A percentile compares a stretch with the other conserved stretches of the same genome.
phyloP scores from a whole-genome alignment of 1,140 invertebrate genomes.

The Nymphalis io region DNA sequence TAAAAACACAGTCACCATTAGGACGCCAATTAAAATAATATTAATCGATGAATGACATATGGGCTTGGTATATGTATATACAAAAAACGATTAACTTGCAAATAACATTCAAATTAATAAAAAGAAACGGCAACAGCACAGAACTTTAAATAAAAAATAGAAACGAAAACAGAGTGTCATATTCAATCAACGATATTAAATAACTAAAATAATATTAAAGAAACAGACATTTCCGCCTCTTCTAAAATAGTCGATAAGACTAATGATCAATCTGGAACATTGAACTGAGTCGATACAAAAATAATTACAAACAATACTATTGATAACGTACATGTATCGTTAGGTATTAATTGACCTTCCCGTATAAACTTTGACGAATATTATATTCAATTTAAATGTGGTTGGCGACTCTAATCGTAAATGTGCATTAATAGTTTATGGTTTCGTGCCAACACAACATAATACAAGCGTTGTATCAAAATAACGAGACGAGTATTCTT shows the following conservation, averaged over 20 bases:
- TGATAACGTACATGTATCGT: not conserved
- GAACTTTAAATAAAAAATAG: conserved; percentile 7
- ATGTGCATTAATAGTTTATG: conserved; percentile 34
- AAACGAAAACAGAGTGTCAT: conserved; percentile 28
- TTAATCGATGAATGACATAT: not conserved
- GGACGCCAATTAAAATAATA: not conserved
- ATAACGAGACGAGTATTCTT: conserved; percentile 13
- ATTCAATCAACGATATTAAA: conserved; percentile 28
- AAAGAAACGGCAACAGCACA: not conserved
- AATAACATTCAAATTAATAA: not conserved
- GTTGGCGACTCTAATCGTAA: conserved; percentile 20
- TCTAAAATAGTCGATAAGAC: not conserved
- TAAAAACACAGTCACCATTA: too few species aligned
- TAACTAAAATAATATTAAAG: not conserved
- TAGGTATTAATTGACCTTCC: not conserved
- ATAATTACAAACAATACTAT: not conserved
- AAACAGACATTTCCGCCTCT: not conserved
- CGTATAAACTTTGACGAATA: not conserved
- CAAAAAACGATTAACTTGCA: not conserved
- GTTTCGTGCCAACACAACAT: conserved; percentile 28
- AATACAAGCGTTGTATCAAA: conserved; percentile 29
- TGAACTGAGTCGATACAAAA: not conserved
- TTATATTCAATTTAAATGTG: conserved; percentile 4
- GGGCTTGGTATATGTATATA: not conserved
- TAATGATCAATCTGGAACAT: not conserved